Base-by-base conservation (phyloP, 2,888 invertebrate genomes). In the Hemaris fuciformis region DNA sequence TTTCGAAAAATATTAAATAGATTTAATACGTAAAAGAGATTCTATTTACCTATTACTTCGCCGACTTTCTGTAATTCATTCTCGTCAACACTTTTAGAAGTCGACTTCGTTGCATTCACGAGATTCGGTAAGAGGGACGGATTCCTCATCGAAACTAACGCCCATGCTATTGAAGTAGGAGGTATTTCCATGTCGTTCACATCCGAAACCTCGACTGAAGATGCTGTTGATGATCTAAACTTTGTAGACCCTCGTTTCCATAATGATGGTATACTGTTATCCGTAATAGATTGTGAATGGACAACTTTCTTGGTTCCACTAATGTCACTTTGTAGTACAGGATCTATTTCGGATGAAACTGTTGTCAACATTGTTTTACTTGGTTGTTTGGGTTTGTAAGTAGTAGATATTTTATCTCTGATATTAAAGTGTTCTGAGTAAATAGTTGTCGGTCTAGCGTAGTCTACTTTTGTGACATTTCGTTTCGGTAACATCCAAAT, bases 241-340 rank as follows among this genome's bases (percentile, higher is more conserved):
- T 88, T 93, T 3, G 87, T 89, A 0, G 93, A 93, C 13, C 93
- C 93, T 67, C 93, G 81, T 71, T 93, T 93, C 77, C 88, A 85
- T 62, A 93, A 71, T 25, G 89, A 82, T 4, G 92, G 89, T 58
- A 93, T 92, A n/a, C 87, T 87, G 68, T 93, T 93, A 62, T 93
- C 93, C 34, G 85, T 84, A 69, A 87, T 87, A 5, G 86, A 83
- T 65, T 85, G 89, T 58, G 87, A 87, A 71, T 86, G 86, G 31
- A 89, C 92, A 43, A 89, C 75, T 63, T 90, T 89, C 62, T 89
- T 87, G 6, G 84, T 71, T 22, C 88, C 86, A 64, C 85, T 77
- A 18, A 86, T 80, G 53, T 91, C 91, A 61, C 83, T 86, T 74
- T 93, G 89, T 46, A 85, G 72, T 0, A 93, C 86, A 31, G 93